phyloP scores from a whole-genome alignment of 2,797 vertebrate species.

The Etheostoma nigrum region DNA sequence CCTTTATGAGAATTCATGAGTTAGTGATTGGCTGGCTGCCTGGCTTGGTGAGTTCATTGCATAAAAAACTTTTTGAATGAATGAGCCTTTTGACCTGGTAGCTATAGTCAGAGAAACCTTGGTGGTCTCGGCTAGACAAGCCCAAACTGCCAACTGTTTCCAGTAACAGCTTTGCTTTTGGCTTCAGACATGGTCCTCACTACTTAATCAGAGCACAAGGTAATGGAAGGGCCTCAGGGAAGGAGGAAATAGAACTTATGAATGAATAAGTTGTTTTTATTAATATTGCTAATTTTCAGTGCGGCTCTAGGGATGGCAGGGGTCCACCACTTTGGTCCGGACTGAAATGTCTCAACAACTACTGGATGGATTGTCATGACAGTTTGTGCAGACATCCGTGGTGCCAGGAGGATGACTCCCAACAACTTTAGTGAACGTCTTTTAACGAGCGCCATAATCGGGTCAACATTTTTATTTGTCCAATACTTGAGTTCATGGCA shows the following conservation, averaged over 20 bases:
- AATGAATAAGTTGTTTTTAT: slow-evolving; percentile 53
- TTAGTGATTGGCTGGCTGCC: slow-evolving; percentile 24
- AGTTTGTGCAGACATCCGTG: neutral
- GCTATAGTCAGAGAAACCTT: slow-evolving; percentile 53
- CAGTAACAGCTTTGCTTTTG: slow-evolving; percentile 73
- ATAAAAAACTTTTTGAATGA: slow-evolving; percentile 59
- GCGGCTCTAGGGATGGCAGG: neutral
- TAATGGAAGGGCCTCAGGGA: slow-evolving; percentile 58
- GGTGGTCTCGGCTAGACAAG: slow-evolving; percentile 73
- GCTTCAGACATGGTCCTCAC: slow-evolving; percentile 50
- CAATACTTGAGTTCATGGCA: neutral
- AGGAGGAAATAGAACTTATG: slow-evolving; percentile 14
- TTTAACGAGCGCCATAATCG: neutral
- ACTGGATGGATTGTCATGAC: neutral
- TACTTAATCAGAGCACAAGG: slow-evolving; percentile 63
- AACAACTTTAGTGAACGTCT: no score
- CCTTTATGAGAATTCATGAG: slow-evolving; percentile 44
- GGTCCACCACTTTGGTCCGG: neutral
- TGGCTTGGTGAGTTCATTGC: slow-evolving; percentile 43
- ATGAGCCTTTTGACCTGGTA: slow-evolving; percentile 72
- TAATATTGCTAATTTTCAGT: slow-evolving; percentile 37
- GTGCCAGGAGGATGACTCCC: neutral
- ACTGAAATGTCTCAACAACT: slow-evolving; percentile 8
- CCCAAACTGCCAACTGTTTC: slow-evolving; percentile 71
- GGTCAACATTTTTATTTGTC: neutral